Evolutionary conservation across 1,140 invertebrate species (phyloP).

Genomic region (Microplitis mediator): DNA sequence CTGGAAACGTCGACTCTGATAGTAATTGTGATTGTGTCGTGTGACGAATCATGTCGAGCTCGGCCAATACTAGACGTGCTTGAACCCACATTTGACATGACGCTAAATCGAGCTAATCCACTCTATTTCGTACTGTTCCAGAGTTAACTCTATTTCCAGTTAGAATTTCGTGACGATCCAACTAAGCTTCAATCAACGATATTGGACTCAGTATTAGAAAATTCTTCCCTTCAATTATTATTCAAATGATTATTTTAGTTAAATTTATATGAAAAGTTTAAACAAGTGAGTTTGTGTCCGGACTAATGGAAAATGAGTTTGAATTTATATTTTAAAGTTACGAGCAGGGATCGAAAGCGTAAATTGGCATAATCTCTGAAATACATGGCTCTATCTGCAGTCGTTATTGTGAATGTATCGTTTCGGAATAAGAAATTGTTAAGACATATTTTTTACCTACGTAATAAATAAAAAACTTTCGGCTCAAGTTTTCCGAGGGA

Average conservation of each 20-base stretch:
- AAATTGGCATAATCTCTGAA: slow-evolving; percentile 60
- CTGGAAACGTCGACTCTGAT: slow-evolving; percentile 6
- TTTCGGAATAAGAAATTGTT: slow-evolving; percentile 27
- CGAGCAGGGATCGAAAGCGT: neutral
- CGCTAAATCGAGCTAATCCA: slow-evolving; percentile 53
- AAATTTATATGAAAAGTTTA: no score
- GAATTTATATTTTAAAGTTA: no score
- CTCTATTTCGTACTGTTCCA: neutral
- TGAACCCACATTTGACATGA: slow-evolving; percentile 55
- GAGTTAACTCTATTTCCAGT: no score
- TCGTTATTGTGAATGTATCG: slow-evolving; percentile 48
- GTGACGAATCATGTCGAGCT: slow-evolving; percentile 46
- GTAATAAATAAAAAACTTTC: neutral
- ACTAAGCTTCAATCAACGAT: no score
- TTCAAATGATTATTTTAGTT: no score
- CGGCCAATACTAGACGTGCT: slow-evolving; percentile 54
- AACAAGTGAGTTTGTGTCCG: no score
- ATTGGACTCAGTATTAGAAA: no score
- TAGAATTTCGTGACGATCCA: no score
- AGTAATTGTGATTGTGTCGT: slow-evolving; percentile 58
- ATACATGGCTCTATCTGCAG: slow-evolving; percentile 56
- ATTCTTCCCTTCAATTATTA: no score
- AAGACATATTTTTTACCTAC: slow-evolving; percentile 18
- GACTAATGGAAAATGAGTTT: no score
- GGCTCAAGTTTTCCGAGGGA: neutral